A percentile compares a stretch with the other conserved stretches of the same genome.
Conservation (phyloP, 2,888 invertebrate species). For the Agrochola lychnidis region DNA sequence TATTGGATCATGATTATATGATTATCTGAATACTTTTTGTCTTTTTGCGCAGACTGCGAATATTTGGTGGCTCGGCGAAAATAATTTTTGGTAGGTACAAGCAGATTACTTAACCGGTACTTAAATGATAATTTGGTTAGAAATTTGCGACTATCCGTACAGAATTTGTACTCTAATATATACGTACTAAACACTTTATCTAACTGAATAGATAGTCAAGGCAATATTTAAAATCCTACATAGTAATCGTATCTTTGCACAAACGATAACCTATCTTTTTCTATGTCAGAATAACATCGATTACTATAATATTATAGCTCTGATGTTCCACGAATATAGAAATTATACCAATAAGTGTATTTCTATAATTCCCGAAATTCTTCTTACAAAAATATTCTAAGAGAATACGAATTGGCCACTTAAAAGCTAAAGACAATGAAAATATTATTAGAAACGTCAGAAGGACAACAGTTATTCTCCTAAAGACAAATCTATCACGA, state of each 20-base stretch:
- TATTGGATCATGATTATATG: conserved; percentile 79
- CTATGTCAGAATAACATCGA: neutral
- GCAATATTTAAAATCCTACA: neutral
- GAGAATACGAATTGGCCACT: conserved; percentile 22
- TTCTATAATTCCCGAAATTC: conserved; percentile 1
- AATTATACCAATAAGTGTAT: neutral
- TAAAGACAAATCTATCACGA: conserved; percentile 33
- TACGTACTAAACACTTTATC: neutral
- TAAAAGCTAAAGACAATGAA: conserved; percentile 50
- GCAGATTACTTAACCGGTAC: neutral
- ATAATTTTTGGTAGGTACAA: neutral
- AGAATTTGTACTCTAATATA: neutral
- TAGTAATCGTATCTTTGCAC: neutral
- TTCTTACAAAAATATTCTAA: conserved; percentile 28
- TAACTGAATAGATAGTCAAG: neutral
- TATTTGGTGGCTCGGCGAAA: neutral
- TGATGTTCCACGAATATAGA: conserved; percentile 1
- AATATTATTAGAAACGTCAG: conserved; percentile 59
- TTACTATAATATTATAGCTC: neutral
- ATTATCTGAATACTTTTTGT: conserved; percentile 67
- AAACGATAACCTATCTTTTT: neutral
- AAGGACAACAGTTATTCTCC: conserved; percentile 40
- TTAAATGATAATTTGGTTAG: neutral
- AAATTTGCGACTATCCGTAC: neutral
- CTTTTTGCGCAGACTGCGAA: conserved; percentile 37